A percentile compares a stretch with the other conserved stretches of the same genome.
Evolutionary conservation across 2,113 vertebrate genomes (phyloP).

Genomic region (Martes martes): DNA sequence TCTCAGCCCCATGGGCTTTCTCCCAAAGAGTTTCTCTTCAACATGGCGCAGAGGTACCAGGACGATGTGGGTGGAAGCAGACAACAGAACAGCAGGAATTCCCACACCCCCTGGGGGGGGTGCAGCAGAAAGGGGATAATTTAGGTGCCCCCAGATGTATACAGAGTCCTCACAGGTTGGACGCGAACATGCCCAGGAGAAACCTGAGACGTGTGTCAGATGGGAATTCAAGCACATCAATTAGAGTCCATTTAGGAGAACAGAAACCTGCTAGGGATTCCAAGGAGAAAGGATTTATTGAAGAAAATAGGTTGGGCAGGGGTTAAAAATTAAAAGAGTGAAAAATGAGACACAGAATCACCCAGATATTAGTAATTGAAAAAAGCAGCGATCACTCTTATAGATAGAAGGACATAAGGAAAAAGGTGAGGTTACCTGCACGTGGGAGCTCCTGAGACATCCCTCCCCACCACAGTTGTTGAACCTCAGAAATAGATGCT

Average conservation of each 20-base stretch:
- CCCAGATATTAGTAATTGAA: background rate
- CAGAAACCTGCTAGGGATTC: background rate
- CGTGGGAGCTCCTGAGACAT: background rate
- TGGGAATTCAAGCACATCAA: background rate
- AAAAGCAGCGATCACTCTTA: background rate
- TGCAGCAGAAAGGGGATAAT: background rate
- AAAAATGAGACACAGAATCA: background rate
- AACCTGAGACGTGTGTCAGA: background rate
- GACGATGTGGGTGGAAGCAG: accelerated
- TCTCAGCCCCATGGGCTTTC: background rate
- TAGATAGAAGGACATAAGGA: background rate
- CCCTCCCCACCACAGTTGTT: background rate
- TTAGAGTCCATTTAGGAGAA: background rate
- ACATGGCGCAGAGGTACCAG: background rate
- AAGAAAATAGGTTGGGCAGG: background rate
- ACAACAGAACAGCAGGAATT: background rate
- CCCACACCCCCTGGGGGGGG: background rate
- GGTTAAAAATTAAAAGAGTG: background rate
- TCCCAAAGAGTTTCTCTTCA: background rate
- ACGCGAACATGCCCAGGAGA: background rate
- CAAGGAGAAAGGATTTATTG: background rate
- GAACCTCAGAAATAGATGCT: background rate
- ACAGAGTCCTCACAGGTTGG: background rate
- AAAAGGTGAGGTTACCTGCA: background rate
- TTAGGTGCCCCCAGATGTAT: background rate